Evolutionary conservation across 2,888 invertebrate species (phyloP).

Genomic region (Pristionchus exspectatus): DNA sequence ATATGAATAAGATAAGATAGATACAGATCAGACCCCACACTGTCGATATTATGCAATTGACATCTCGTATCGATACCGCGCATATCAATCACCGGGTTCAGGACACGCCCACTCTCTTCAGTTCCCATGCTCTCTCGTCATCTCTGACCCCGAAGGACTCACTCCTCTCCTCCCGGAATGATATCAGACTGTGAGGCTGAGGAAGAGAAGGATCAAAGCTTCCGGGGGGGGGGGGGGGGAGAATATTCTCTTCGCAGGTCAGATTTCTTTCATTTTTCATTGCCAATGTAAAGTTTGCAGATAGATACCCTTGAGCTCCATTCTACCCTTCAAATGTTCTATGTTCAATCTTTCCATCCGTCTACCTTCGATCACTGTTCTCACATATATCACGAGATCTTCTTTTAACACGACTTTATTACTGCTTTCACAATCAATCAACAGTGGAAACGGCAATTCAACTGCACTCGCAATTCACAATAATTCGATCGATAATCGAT

Average conservation of each 20-base stretch:
- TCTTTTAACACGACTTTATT: constrained; percentile 34
- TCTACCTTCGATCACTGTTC: neutral
- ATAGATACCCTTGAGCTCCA: too few relatives aligned
- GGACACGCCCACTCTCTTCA: neutral
- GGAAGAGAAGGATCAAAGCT: neutral
- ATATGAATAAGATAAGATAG: neutral
- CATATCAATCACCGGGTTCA: neutral
- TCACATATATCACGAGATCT: neutral
- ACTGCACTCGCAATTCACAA: constrained; percentile 12
- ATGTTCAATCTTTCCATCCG: neutral
- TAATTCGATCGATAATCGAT: neutral
- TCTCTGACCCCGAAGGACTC: neutral
- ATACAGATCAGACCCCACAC: neutral
- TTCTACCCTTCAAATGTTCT: neutral
- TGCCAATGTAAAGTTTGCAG: too few relatives aligned
- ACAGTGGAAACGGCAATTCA: neutral
- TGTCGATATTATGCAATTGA: neutral
- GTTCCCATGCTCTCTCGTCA: neutral
- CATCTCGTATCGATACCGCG: neutral
- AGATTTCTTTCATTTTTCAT: too few relatives aligned
- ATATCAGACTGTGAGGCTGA: neutral
- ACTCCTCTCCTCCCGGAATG: neutral
- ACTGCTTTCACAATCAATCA: constrained; percentile 3
- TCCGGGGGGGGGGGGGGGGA: too few relatives aligned
- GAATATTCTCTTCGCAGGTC: neutral